Evolutionary conservation across 2,888 invertebrate genomes (phyloP).

Genomic region (Pterostichus niger): DNA sequence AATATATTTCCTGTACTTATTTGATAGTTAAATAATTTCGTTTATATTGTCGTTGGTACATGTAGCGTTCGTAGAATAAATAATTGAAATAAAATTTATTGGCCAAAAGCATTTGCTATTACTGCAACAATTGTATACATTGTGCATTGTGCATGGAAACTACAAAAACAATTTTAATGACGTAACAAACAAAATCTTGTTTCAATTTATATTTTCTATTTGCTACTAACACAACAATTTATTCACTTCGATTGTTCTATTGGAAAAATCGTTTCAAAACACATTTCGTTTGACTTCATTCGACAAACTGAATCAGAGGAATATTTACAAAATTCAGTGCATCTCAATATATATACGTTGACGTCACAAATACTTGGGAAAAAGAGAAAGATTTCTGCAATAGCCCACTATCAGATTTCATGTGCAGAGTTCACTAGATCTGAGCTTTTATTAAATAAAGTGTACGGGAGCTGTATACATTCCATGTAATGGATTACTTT

Average conservation of each 20-base stretch:
- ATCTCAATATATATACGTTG: not conserved
- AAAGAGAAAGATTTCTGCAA: not conserved
- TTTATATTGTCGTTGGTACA: too few relatives aligned
- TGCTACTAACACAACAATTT: constrained; percentile 21
- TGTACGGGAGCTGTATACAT: constrained; percentile 55
- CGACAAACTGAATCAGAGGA: constrained; percentile 5
- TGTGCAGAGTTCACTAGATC: constrained; percentile 51
- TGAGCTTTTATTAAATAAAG: constrained; percentile 64
- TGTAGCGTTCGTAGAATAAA: too few relatives aligned
- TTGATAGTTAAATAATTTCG: too few relatives aligned
- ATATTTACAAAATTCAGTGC: constrained; percentile 33
- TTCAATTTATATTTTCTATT: not conserved
- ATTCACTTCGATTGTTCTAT: constrained; percentile 6
- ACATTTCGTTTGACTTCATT: constrained; percentile 37
- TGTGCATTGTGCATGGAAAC: not conserved
- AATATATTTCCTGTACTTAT: too few relatives aligned
- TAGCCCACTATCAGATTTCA: constrained; percentile 38
- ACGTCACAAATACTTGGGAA: not conserved
- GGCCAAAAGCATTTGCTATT: too few relatives aligned
- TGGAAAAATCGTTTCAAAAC: constrained; percentile 24
- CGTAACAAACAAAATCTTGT: constrained; percentile 5
- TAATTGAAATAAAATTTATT: too few relatives aligned
- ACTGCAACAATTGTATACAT: not conserved
- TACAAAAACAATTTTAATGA: constrained; percentile 16
- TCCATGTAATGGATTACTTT: constrained; percentile 64